These are phyloP conservation scores for Xiphorhynchus elegans DNA, from an alignment of 2,113 vertebrate genomes.

Conservation along the genomic window DNA sequence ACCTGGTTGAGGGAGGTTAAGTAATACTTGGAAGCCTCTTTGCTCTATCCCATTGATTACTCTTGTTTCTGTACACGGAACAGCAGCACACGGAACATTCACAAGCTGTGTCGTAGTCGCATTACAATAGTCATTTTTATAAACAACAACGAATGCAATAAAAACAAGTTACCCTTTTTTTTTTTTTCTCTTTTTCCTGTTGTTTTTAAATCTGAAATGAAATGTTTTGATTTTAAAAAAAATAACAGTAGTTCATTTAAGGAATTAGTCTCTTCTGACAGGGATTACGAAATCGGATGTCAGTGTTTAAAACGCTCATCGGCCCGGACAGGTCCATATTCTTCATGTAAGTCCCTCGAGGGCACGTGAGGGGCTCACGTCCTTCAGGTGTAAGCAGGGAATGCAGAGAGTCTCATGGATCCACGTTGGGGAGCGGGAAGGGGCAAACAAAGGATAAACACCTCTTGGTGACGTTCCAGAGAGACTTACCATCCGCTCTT, in stretches of 20 bases:
- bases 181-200: background rate
- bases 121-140: conserved; percentile 91
- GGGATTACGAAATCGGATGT: conserved; percentile 77
- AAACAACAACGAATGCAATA: conserved; percentile 90
- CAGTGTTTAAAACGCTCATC: conserved; percentile 74
- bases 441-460: background rate
- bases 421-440: conserved; percentile 22
- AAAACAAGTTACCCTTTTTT: conserved; percentile 86
- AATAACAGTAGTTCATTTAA: conserved; percentile 84
- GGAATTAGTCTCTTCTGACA: conserved; percentile 81
- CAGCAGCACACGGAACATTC: conserved; percentile 99
- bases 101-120: conserved; percentile 99
- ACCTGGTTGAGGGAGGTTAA: conserved; percentile 98
- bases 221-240: conserved; percentile 85
- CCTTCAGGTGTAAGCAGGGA: conserved; percentile 67
- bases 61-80: conserved; percentile 89
- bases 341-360: conserved; percentile 70
- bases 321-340: conserved; percentile 63
- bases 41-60: conserved; percentile 87
- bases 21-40: conserved; percentile 95
- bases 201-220: conserved; percentile 87
- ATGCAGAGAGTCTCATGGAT: conserved; percentile 67
- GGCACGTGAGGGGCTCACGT: conserved; percentile 2
- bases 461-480: conserved; percentile 28
- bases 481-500: conserved; percentile 58